Conservation (phyloP, 2,888 invertebrate species). For the Deladenus siricidicola region DNA sequence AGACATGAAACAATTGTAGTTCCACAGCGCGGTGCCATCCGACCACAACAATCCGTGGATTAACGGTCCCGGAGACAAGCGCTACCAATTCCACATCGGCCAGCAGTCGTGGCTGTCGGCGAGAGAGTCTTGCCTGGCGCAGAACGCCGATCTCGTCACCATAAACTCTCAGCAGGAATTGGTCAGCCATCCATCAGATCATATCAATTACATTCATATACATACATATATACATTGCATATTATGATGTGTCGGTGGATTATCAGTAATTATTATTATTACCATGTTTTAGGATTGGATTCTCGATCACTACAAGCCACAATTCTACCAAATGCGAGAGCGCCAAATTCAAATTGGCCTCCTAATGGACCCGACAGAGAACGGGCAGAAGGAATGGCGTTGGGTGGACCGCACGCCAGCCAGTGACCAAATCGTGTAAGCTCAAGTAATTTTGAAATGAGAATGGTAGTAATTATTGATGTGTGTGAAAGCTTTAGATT, state of each 20-base stretch:
- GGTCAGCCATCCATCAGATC: too few species aligned
- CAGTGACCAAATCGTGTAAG: slow-evolving; percentile 23
- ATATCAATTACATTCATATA: too few species aligned
- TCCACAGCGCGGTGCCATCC: slow-evolving; percentile 12
- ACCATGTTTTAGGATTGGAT: slow-evolving; percentile 34
- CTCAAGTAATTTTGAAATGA: not conserved
- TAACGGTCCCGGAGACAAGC: slow-evolving; percentile 29
- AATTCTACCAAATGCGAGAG: slow-evolving; percentile 21
- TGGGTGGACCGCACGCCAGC: slow-evolving; percentile 28
- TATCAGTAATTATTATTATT: too few species aligned
- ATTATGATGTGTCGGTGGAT: too few species aligned
- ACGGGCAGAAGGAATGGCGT: slow-evolving; percentile 23
- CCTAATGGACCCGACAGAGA: slow-evolving; percentile 11
- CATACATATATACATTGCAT: too few species aligned
- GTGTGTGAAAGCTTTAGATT: too few species aligned
- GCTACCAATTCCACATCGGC: slow-evolving; percentile 41
- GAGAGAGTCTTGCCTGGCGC: slow-evolving; percentile 35
- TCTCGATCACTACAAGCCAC: slow-evolving; percentile 30
- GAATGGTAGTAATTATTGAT: not conserved
- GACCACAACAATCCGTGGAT: slow-evolving; percentile 29
- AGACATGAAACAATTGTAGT: too few species aligned
- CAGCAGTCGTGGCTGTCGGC: slow-evolving; percentile 39
- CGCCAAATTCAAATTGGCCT: slow-evolving; percentile 31
- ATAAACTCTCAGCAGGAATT: slow-evolving; percentile 29
- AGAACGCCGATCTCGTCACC: slow-evolving; percentile 39